Base-by-base conservation (phyloP, 30 jellyfish, hydroid and myxozoan genomes). In the Pseudorhiza aurosa region DNA sequence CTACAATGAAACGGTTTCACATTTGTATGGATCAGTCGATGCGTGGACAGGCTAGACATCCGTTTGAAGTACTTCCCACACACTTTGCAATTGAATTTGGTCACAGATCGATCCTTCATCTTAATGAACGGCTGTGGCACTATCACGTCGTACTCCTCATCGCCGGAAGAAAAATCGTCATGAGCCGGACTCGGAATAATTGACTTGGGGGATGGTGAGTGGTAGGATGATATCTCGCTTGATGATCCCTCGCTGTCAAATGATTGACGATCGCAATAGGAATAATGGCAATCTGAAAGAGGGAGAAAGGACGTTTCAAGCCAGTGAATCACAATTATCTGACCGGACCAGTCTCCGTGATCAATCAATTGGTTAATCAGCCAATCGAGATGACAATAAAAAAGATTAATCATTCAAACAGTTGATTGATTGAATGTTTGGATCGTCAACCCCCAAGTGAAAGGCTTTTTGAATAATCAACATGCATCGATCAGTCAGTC, bases 1-100 rank as follows among this genome's bases (percentile, higher is more conserved):
- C 96, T 63, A 36, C 98, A 93, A 51, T 93, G 95, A 77, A 70
- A 93, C 35, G 98, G 98, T 82, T 93, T 93, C 51, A 75, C 67
- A 56, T 82, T 82, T 12, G 97, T 93, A 82, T 93, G 98, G 27
- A 93, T 93, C 40, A 93, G 59, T 37, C 97, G 90, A 50, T 93
- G 98, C 28, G 98, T 91, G 14, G 98, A 84, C 30, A 91, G 57
- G 72, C 96, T 85, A 4, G 98, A 84, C 96, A 85, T 72, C 32
- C 98, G 68, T 30, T 91, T 84, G 89, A 91, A 91, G 50, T 35
- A 51, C 73, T 91, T 91, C 22, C 98, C 98, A 59, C 98, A 91
- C 0, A 74, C 86, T 25, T 78, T 67, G 59, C 98, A 91, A 64
- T 70, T 91, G 78, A 74, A 85, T 47, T 79, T 64, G 0, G 95